Evolutionary conservation across 2,113 vertebrate genomes (phyloP).

Genomic region (Salvelinus fontinalis): DNA sequence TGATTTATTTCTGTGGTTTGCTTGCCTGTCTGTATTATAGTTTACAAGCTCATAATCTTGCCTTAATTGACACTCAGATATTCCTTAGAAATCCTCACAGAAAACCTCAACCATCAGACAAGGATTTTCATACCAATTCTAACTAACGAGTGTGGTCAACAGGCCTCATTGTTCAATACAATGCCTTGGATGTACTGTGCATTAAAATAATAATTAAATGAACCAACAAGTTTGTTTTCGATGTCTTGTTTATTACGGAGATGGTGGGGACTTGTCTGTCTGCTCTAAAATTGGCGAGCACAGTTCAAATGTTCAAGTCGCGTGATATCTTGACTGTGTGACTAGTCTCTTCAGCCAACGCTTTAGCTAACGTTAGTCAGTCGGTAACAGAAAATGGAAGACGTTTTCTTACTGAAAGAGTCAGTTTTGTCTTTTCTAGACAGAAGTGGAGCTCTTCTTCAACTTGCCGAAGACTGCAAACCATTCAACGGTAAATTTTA

Average conservation of each 20-base stretch:
- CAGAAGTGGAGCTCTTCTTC: conserved; percentile 85
- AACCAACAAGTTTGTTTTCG: too few species aligned
- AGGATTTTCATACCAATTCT: too few species aligned
- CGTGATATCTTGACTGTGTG: background rate
- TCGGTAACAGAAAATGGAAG: conserved; percentile 50
- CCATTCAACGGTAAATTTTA: conserved; percentile 77
- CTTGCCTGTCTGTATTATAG: conserved; percentile 13
- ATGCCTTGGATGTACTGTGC: background rate
- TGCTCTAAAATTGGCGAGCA: too few species aligned
- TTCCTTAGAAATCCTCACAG: conserved; percentile 17
- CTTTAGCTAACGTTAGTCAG: background rate
- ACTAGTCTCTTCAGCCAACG: too few species aligned
- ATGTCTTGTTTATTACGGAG: too few species aligned
- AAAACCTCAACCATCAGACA: background rate
- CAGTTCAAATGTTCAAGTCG: background rate
- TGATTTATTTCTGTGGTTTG: conserved; percentile 13
- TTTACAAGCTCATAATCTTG: conserved; percentile 15
- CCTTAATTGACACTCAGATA: conserved; percentile 27
- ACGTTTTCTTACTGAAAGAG: conserved; percentile 79
- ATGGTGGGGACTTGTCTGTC: too few species aligned
- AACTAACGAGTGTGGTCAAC: background rate
- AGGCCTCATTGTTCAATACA: background rate
- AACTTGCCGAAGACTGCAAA: conserved; percentile 83
- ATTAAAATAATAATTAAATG: background rate
- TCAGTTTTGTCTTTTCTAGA: conserved; percentile 80